Percentiles rank a stretch among this genome's conserved stretches.
These are phyloP conservation scores for Spilogale gracilis DNA, from an alignment of 2,113 vertebrate species.

Conservation along the genomic window DNA sequence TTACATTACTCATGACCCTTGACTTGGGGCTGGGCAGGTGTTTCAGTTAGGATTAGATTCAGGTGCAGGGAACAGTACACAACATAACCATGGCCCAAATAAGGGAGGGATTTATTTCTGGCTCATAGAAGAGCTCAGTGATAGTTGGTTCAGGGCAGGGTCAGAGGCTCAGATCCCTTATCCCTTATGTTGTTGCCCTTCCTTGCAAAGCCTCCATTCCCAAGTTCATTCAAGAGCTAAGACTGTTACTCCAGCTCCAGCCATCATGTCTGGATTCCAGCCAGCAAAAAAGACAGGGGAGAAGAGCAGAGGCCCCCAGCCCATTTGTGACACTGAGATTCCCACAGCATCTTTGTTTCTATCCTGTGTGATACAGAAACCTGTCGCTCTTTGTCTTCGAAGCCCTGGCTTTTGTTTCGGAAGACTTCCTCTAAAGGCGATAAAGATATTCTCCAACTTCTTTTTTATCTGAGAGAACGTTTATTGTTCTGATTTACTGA, in stretches of 20 bases:
- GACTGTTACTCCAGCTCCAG: background rate
- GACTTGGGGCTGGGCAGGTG: background rate
- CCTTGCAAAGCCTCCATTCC: background rate
- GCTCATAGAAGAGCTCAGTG: background rate
- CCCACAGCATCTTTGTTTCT: background rate
- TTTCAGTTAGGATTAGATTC: background rate
- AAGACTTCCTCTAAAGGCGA: background rate
- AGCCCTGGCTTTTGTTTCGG: background rate
- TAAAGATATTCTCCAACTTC: background rate
- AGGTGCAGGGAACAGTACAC: background rate
- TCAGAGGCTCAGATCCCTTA: background rate
- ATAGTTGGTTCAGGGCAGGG: background rate
- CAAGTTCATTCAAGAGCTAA: background rate
- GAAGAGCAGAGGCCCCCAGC: background rate
- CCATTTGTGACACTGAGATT: background rate
- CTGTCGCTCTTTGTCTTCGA: background rate
- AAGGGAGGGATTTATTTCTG: background rate
- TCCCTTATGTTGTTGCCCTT: background rate
- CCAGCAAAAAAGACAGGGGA: background rate
- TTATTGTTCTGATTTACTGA: constrained; percentile 84
- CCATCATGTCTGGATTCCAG: too few relatives aligned
- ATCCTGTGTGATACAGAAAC: background rate
- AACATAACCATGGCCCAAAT: background rate
- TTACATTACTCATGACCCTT: background rate
- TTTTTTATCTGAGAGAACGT: constrained; percentile 76